Percentiles rank a stretch among this genome's conserved stretches.
Evolutionary conservation across 2,888 invertebrate species (phyloP).

Genomic region (Euplexia lucipara): DNA sequence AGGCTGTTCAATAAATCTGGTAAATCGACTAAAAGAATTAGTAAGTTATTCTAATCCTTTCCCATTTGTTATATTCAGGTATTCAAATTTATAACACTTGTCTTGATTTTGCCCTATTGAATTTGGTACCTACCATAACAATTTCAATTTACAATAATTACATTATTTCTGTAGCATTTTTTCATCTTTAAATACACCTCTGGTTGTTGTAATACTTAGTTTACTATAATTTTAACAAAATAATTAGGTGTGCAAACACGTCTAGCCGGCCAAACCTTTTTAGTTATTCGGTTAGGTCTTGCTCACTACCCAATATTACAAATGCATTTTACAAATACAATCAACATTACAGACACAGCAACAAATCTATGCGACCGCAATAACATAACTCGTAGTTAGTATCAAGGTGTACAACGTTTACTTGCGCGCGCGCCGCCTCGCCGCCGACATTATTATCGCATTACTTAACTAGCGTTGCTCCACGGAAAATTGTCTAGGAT

Average conservation of each 20-base stretch:
- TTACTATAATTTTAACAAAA: no score
- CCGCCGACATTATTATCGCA: constrained; percentile 72
- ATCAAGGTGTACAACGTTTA: constrained; percentile 76
- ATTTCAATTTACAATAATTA: no score
- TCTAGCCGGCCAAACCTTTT: constrained; percentile 15
- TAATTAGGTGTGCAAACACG: not conserved
- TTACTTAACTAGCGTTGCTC: constrained; percentile 69
- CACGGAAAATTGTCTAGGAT: constrained; percentile 63
- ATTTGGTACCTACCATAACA: no score
- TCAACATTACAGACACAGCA: constrained; percentile 35
- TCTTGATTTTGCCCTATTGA: no score
- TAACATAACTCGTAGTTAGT: constrained; percentile 58
- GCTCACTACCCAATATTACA: constrained; percentile 24
- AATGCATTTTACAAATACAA: constrained; percentile 49
- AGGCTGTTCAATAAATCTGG: no score
- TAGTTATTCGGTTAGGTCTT: constrained; percentile 20
- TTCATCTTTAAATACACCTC: no score
- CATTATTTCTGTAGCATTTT: no score
- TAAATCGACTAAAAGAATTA: no score
- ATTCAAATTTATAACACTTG: no score
- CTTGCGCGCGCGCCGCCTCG: constrained; percentile 65
- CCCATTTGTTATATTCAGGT: no score
- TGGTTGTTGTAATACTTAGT: no score
- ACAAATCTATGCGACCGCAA: constrained; percentile 58
- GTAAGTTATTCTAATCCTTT: no score